Conservation (phyloP, 2,797 vertebrate genomes). For the Schizopygopsis malacanthus region DNA sequence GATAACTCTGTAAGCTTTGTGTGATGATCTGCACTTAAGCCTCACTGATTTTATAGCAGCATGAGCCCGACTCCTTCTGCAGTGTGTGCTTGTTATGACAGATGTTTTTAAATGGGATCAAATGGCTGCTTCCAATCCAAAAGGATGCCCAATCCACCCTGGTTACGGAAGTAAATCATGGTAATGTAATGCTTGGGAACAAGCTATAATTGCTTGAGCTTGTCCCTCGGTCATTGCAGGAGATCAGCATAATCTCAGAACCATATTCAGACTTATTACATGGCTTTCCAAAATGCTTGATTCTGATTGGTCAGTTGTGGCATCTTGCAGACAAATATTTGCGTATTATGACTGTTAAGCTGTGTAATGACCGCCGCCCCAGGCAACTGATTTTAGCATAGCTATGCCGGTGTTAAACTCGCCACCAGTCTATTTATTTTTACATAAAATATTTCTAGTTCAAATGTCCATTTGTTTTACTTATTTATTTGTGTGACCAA, state of each 20-base stretch:
- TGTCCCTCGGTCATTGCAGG: slow-evolving; percentile 55
- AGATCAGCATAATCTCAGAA: slow-evolving; percentile 55
- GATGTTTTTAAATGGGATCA: slow-evolving; percentile 48
- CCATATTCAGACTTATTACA: slow-evolving; percentile 61
- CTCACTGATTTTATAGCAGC: background rate
- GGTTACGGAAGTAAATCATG: slow-evolving; percentile 44
- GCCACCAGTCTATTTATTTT: background rate
- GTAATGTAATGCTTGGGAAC: slow-evolving; percentile 50
- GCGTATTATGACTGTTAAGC: background rate
- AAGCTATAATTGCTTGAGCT: slow-evolving; percentile 50
- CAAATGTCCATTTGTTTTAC: background rate
- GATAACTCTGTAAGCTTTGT: slow-evolving; percentile 41
- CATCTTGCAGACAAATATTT: background rate
- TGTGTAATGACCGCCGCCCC: background rate
- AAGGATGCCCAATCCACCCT: slow-evolving; percentile 56
- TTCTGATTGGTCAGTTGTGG: slow-evolving; percentile 1
- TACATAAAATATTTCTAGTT: background rate
- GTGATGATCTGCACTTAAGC: slow-evolving; percentile 30
- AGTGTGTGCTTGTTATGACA: slow-evolving; percentile 20
- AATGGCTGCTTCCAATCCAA: slow-evolving; percentile 49
- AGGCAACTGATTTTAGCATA: background rate
- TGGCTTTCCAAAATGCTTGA: slow-evolving; percentile 15
- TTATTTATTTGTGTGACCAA: background rate
- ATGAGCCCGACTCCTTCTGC: background rate
- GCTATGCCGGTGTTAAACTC: background rate